Base-by-base conservation (phyloP, 2,888 invertebrate genomes). In the Hermaeophaga mercurialis region DNA sequence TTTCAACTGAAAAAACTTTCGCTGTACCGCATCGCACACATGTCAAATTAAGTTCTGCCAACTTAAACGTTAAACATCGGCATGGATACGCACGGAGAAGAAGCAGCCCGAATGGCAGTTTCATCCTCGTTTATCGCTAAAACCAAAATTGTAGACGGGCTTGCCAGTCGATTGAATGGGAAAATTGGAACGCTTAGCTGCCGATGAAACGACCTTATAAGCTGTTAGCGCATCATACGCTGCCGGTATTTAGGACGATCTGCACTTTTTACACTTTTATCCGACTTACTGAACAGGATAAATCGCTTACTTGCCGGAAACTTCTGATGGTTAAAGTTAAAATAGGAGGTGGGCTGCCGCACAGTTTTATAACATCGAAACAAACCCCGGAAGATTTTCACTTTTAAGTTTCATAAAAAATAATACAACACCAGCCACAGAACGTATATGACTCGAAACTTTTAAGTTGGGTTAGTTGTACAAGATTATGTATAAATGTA, bases 111-210 rank as follows among this genome's bases (percentile, higher is more conserved):
- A 71, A 69, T 63, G 68, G 56, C 66, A 64, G 66, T 69, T 70
- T 67, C 65, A 68, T 68, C 69, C 69, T 65, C 65, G 47, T 52
- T 70, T 71, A 72, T 71, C 72, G 68, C 69, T 66, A 64, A 69
- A 70, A 70, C 70, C 67, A 65, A 67, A 73, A 71, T 69, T 70
- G 71, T 70, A 65, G 67, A 58, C 62, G 62, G 63, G 69, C 69
- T 70, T 68, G 43, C 52, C 60, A 67, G 68, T 65, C 72, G 72
- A 75, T 74, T 73, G 73, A 74, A 73, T 73, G 73, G 66, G 73
- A 74, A 73, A 74, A 75, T 74, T 73, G 73, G 70, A 62, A 66
- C 70, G 68, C 67, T 72, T 69, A 67, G 66, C 62, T 59, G 61
- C 62, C 65, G 61, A 66, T 65, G 60, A 66, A 73, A 73, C 70